phyloP scores from a whole-genome alignment of 2,888 invertebrate species.

The Acleris cristana region DNA sequence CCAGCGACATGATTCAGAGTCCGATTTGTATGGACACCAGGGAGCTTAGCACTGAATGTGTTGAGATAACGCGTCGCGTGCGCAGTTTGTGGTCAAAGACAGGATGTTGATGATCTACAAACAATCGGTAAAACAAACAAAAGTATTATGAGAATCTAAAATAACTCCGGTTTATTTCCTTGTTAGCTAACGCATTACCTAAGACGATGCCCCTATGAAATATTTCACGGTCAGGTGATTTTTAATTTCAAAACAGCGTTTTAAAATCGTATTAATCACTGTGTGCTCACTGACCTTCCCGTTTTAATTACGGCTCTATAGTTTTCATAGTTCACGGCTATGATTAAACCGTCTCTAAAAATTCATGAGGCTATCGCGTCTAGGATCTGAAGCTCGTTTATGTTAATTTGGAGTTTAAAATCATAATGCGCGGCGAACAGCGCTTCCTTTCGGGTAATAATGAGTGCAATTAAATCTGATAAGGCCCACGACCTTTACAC shows the following conservation, averaged over 20 bases:
- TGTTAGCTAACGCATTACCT: constrained; percentile 65
- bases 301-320: constrained; percentile 73
- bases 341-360: constrained; percentile 78
- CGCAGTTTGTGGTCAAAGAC: constrained; percentile 37
- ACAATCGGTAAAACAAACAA: constrained; percentile 25
- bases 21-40: too few relatives aligned
- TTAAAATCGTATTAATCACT: constrained; percentile 77
- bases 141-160: constrained; percentile 24
- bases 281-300: constrained; percentile 81
- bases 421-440: constrained; percentile 73
- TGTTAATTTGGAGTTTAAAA: constrained; percentile 75
- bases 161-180: constrained; percentile 44
- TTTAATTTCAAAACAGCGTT: constrained; percentile 76
- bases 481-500: constrained; percentile 79
- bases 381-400: constrained; percentile 68
- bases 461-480: constrained; percentile 78
- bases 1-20: too few relatives aligned
- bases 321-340: constrained; percentile 82
- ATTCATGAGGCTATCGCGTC: constrained; percentile 67
- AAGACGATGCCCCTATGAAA: constrained; percentile 76
- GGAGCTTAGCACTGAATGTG: too few relatives aligned
- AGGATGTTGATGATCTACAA: constrained; percentile 49
- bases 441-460: constrained; percentile 73
- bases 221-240: constrained; percentile 77
- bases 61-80: constrained; percentile 44